Evolutionary conservation across 2,888 invertebrate genomes (phyloP).

Genomic region (Lasius fuliginosus): DNA sequence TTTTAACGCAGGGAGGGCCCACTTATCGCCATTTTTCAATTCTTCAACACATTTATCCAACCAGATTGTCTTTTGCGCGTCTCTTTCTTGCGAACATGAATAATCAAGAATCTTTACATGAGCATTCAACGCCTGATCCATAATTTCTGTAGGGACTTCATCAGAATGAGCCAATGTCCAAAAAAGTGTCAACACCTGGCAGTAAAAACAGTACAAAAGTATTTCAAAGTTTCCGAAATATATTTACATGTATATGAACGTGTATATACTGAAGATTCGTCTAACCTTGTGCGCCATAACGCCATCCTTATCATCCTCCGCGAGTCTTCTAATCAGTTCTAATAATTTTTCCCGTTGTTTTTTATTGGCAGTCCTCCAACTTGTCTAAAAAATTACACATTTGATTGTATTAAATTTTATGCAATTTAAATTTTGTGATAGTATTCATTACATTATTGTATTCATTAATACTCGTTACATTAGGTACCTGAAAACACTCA

Average conservation of each 20-base stretch:
- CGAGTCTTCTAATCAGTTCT: slow-evolving; percentile 97
- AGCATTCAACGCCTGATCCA: slow-evolving; percentile 98
- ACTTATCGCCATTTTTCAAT: slow-evolving; percentile 94
- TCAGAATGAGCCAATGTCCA: slow-evolving; percentile 99
- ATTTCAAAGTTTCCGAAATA: not conserved
- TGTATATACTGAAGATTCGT: slow-evolving; percentile 38
- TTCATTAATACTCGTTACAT: not conserved
- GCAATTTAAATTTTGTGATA: slow-evolving; percentile 7
- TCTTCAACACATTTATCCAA: slow-evolving; percentile 98
- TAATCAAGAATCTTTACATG: slow-evolving; percentile 99
- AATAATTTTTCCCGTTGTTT: slow-evolving; percentile 98
- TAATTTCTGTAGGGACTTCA: slow-evolving; percentile 98
- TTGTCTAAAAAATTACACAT: slow-evolving; percentile 88
- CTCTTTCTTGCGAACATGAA: slow-evolving; percentile 98
- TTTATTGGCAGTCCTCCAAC: slow-evolving; percentile 98
- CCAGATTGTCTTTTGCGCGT: slow-evolving; percentile 98
- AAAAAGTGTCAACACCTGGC: slow-evolving; percentile 94
- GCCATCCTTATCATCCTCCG: slow-evolving; percentile 99
- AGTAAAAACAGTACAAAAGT: slow-evolving; percentile 37
- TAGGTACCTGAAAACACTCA: slow-evolving; percentile 96
- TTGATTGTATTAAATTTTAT: slow-evolving; percentile 38
- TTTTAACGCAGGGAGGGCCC: slow-evolving; percentile 98
- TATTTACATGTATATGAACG: slow-evolving; percentile 30
- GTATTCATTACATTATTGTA: slow-evolving; percentile 19
- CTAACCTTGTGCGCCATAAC: slow-evolving; percentile 98